phyloP scores from a whole-genome alignment of 2,888 invertebrate species.

The Drosophila picticornis region DNA sequence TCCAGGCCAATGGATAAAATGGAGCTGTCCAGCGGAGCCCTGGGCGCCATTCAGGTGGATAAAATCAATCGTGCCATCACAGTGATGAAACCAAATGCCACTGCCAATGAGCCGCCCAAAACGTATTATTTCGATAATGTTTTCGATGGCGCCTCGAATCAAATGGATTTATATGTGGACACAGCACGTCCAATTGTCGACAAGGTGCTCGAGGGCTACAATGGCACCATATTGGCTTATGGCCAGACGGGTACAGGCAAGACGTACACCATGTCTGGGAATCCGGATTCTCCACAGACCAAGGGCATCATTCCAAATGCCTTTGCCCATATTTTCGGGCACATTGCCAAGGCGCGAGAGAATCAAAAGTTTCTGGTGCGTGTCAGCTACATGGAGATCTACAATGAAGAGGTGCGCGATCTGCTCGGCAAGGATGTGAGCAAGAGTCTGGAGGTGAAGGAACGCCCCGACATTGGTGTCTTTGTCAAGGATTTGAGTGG shows the following conservation, averaged over 20 bases:
- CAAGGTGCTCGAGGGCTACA: slow-evolving; percentile 98
- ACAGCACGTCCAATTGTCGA: slow-evolving; percentile 98
- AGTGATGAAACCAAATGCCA: slow-evolving; percentile 90
- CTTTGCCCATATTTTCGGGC: slow-evolving; percentile 99
- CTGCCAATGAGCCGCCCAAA: slow-evolving; percentile 92
- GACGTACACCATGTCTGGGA: slow-evolving; percentile 99
- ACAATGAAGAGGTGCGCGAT: slow-evolving; percentile 99
- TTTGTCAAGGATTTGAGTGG: slow-evolving; percentile 99
- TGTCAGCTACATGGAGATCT: slow-evolving; percentile 99
- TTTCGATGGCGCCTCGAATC: slow-evolving; percentile 91
- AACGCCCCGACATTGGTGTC: slow-evolving; percentile 96
- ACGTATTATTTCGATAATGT: slow-evolving; percentile 98
- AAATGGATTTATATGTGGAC: slow-evolving; percentile 97
- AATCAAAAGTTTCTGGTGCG: slow-evolving; percentile 98
- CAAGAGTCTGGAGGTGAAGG: slow-evolving; percentile 95
- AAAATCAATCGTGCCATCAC: slow-evolving; percentile 91
- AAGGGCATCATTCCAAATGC: slow-evolving; percentile 99
- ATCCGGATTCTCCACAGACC: slow-evolving; percentile 93
- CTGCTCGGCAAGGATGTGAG: slow-evolving; percentile 95
- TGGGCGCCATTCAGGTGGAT: slow-evolving; percentile 92
- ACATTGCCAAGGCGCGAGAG: slow-evolving; percentile 96
- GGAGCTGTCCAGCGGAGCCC: slow-evolving; percentile 90
- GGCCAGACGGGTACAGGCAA: slow-evolving; percentile 99
- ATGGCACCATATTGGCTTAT: slow-evolving; percentile 96
- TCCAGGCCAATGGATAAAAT: slow-evolving; percentile 96